phyloP scores from a whole-genome alignment of 2,888 invertebrate genomes.

The Erynnis tages region DNA sequence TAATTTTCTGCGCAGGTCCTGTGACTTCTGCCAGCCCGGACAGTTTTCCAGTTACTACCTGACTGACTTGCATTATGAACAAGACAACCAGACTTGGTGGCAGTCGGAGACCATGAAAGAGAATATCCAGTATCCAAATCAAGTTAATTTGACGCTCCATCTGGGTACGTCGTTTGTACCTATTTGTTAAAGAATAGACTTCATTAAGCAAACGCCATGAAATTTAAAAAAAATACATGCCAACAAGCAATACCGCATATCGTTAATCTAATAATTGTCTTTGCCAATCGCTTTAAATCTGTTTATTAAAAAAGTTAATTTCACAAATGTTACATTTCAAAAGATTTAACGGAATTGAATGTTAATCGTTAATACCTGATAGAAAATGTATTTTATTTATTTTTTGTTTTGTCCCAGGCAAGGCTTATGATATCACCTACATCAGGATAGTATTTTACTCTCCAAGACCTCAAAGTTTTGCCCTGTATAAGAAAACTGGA shows the following conservation, averaged over 20 bases:
- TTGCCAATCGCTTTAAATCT: no score
- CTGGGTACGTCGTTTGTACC: slow-evolving; percentile 91
- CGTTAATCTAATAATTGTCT: no score
- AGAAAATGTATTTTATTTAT: not conserved
- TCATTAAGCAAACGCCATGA: no score
- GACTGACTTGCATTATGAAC: slow-evolving; percentile 96
- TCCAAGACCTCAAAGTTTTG: slow-evolving; percentile 98
- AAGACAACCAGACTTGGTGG: slow-evolving; percentile 97
- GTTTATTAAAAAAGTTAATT: no score
- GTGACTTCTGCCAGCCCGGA: slow-evolving; percentile 87
- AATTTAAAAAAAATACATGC: no score
- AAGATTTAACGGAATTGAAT: no score
- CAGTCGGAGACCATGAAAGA: slow-evolving; percentile 99
- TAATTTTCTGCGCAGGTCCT: slow-evolving; percentile 82
- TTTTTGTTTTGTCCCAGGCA: slow-evolving; percentile 83
- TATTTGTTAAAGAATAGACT: no score
- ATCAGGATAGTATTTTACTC: slow-evolving; percentile 96
- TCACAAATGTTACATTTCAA: no score
- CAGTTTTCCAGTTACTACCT: slow-evolving; percentile 83
- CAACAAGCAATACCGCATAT: no score
- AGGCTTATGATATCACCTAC: slow-evolving; percentile 98
- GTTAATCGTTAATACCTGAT: no score
- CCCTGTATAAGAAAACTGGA: slow-evolving; percentile 92
- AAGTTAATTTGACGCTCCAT: slow-evolving; percentile 95
- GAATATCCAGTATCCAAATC: slow-evolving; percentile 93